Evolutionary conservation across 2,113 vertebrate genomes (phyloP).

Genomic region (Cavia aperea): DNA sequence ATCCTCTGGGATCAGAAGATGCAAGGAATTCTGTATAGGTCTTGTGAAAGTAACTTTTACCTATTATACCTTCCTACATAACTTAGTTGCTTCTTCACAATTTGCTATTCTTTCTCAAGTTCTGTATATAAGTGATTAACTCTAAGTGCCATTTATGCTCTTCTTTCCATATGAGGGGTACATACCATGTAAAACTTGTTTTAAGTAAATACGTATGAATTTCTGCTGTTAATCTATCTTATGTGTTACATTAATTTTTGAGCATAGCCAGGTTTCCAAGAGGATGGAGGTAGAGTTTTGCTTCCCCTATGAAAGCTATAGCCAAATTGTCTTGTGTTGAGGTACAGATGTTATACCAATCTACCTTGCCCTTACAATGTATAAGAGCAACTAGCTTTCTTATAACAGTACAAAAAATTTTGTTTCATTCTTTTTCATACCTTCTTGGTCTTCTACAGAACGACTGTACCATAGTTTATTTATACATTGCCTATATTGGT

Average conservation of each 20-base stretch:
- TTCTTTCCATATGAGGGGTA: not conserved
- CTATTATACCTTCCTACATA: not conserved
- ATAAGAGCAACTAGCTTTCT: not conserved
- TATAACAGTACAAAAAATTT: not conserved
- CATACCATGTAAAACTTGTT: not conserved
- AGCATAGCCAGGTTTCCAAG: not conserved
- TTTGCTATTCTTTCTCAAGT: not conserved
- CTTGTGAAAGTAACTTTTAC: not conserved
- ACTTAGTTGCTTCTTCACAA: not conserved
- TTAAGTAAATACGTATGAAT: not conserved
- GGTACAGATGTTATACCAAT: too few relatives aligned
- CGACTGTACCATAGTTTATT: not conserved
- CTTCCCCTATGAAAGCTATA: too few relatives aligned
- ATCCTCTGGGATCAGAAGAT: not conserved
- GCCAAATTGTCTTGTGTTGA: not conserved
- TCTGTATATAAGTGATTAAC: not conserved
- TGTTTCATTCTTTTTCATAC: not conserved
- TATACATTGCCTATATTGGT: not conserved
- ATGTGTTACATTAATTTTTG: not conserved
- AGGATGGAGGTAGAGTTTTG: not conserved
- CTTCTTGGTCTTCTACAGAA: not conserved
- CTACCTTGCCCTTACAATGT: not conserved
- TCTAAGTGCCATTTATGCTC: not conserved
- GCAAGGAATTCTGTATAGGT: not conserved
- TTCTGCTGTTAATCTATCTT: not conserved